A percentile compares a stretch with the other conserved stretches of the same genome.
Conservation (phyloP, 2,113 vertebrate genomes). For the Malurus elegans region DNA sequence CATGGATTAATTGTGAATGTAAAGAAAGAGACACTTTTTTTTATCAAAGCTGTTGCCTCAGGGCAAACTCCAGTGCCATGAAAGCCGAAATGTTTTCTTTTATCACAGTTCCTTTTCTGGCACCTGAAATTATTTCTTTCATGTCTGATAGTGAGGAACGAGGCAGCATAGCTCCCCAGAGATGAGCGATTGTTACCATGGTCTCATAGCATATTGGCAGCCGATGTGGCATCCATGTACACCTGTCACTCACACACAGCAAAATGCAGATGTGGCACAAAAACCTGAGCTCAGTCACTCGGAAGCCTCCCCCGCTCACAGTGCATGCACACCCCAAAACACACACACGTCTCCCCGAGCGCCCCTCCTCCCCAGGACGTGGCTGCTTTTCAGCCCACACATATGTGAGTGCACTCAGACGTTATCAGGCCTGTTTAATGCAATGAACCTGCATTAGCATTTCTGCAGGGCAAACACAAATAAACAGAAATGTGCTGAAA, state of each 20-base stretch:
- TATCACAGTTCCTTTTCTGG: constrained; percentile 73
- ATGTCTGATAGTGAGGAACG: constrained; percentile 78
- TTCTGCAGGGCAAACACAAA: constrained; percentile 78
- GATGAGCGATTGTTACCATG: constrained; percentile 80
- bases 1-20: constrained; percentile 77
- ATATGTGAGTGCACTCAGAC: constrained; percentile 53
- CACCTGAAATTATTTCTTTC: constrained; percentile 89
- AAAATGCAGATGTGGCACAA: constrained; percentile 58
- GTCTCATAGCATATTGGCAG: constrained; percentile 83
- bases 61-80: constrained; percentile 76
- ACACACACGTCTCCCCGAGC: neutral
- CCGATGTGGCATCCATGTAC: constrained; percentile 77
- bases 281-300: neutral
- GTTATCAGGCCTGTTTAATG: constrained; percentile 40
- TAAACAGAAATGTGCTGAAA: constrained; percentile 71
- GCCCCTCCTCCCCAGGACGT: neutral
- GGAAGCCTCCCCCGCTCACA: neutral
- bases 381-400: constrained; percentile 27
- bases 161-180: constrained; percentile 78
- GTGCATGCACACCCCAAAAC: neutral
- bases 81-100: constrained; percentile 78
- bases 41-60: constrained; percentile 81
- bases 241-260: constrained; percentile 81
- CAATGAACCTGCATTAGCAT: constrained; percentile 51
- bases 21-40: constrained; percentile 78